These are phyloP conservation scores for Lacerta bilineata DNA, from an alignment of 2,797 vertebrate genomes.

Conservation along the genomic window DNA sequence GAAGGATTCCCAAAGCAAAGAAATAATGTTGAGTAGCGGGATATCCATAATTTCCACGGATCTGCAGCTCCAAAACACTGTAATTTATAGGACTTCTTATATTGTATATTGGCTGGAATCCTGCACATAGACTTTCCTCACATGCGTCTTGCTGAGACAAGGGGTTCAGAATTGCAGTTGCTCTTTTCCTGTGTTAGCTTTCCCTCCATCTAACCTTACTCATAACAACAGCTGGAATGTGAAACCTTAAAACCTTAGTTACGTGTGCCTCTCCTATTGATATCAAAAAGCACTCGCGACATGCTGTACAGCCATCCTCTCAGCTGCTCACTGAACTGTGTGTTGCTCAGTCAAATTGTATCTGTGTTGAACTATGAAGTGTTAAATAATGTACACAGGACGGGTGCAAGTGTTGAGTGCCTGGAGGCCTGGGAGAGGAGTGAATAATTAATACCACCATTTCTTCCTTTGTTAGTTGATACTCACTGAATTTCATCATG, in stretches of 20 bases:
- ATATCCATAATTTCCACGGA: background rate
- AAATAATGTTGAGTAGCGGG: background rate
- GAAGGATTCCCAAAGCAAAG: background rate
- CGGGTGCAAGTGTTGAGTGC: slow-evolving; percentile 3
- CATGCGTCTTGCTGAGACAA: background rate
- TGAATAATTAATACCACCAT: slow-evolving; percentile 14
- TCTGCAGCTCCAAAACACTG: background rate
- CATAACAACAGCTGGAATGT: background rate
- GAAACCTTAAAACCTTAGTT: background rate
- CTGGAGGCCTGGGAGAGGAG: background rate
- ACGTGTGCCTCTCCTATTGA: background rate
- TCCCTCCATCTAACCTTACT: background rate
- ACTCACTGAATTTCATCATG: slow-evolving; percentile 1
- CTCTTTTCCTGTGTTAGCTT: background rate
- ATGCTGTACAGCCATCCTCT: background rate
- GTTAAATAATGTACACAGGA: slow-evolving; percentile 53
- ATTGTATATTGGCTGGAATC: background rate
- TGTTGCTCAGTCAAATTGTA: slow-evolving; percentile 16
- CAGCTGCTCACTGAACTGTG: background rate
- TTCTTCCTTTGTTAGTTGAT: background rate
- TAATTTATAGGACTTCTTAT: background rate
- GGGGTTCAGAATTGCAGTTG: background rate
- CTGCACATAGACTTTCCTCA: background rate
- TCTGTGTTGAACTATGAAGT: slow-evolving; percentile 25
- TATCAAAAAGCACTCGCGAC: background rate